Conservation (phyloP, 2,113 vertebrate species). For the Vireo altiloquus region DNA sequence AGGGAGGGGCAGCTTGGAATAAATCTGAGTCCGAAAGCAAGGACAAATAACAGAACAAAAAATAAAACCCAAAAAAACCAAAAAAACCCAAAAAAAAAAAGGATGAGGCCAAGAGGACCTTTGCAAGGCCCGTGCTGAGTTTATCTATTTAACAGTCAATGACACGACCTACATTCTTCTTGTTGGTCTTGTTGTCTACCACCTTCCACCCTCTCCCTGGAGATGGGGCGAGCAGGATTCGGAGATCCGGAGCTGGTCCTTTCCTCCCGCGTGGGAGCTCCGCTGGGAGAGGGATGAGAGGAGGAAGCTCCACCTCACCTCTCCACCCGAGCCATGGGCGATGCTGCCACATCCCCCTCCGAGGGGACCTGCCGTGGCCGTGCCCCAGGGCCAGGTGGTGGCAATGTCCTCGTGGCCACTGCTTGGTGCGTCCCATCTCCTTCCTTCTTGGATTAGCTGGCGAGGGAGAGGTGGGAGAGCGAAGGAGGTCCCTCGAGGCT, state of each 20-base stretch:
- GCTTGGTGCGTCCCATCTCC: background rate
- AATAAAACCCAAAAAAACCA: background rate
- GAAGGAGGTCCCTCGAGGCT: background rate
- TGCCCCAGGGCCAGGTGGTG: background rate
- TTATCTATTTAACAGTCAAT: conserved; percentile 65
- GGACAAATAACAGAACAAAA: background rate
- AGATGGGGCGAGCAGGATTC: background rate
- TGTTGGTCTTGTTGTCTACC: conserved; percentile 16
- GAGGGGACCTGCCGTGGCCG: fast-evolving
- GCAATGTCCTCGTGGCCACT: background rate
- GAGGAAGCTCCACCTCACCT: background rate
- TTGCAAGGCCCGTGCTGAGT: conserved; percentile 24
- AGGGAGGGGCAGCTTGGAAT: conserved; percentile 48
- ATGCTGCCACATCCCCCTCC: background rate
- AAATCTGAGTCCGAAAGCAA: conserved; percentile 31
- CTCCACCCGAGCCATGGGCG: background rate
- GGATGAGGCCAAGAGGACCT: conserved; percentile 43
- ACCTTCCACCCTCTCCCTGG: conserved; percentile 9
- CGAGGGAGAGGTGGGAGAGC: background rate
- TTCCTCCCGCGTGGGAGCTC: background rate
- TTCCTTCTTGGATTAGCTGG: background rate
- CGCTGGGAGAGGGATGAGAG: background rate
- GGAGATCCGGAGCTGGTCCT: conserved; percentile 2
- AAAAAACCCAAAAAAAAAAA: background rate
- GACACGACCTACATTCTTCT: conserved; percentile 44